Percentiles rank a stretch among this genome's conserved stretches.
phyloP scores from a whole-genome alignment of 1,140 invertebrate genomes.

The Paraescarpia echinospica region DNA sequence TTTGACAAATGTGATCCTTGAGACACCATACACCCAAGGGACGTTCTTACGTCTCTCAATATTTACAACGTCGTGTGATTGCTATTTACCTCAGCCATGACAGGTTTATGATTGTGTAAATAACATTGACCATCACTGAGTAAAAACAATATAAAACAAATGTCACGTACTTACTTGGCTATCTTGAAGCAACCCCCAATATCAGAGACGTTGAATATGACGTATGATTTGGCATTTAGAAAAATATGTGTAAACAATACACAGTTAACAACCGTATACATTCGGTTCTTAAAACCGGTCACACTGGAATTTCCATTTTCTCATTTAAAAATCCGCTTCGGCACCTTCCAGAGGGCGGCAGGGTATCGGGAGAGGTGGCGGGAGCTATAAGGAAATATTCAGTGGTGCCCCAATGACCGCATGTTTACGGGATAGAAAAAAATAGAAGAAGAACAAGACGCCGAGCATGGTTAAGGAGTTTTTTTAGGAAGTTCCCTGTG shows the following conservation, averaged over 20 bases:
- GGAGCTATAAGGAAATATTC: no score
- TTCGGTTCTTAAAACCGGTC: neutral
- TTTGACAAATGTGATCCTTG: neutral
- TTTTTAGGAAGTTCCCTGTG: neutral
- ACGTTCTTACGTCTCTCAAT: no score
- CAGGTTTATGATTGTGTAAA: neutral
- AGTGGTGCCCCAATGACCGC: no score
- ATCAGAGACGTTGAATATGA: neutral
- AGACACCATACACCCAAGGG: neutral
- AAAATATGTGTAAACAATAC: neutral
- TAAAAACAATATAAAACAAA: neutral
- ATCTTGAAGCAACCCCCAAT: neutral
- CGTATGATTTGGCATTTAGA: neutral
- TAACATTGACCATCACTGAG: neutral
- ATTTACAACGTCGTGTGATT: no score
- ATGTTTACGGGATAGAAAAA: no score
- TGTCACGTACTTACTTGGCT: neutral
- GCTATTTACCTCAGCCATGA: neutral
- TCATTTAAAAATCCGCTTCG: neutral
- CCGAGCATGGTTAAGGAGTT: neutral
- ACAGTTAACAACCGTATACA: no score
- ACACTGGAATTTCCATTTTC: neutral
- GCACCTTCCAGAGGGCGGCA: no score
- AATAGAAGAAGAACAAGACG: no score
- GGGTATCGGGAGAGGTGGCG: no score